These are phyloP conservation scores for Dicrurus megarhynchus DNA, from an alignment of 2,113 vertebrate species.

Conservation along the genomic window DNA sequence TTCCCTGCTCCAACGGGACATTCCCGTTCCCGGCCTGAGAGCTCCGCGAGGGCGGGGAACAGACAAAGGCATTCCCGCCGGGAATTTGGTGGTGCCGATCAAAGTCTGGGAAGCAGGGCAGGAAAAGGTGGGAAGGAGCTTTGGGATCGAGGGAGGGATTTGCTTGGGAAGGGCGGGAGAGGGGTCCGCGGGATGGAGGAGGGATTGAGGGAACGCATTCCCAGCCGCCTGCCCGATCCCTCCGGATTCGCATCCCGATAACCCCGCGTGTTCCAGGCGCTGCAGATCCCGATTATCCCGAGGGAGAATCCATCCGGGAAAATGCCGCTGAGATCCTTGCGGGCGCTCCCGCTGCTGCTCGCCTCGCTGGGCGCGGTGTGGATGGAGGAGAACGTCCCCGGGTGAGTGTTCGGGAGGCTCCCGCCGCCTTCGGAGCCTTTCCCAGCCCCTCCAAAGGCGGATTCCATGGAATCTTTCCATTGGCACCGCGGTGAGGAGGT, in stretches of 20 bases:
- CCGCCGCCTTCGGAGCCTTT: background rate
- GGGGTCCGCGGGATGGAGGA: too few relatives aligned
- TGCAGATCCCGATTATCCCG: background rate
- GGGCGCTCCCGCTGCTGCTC: conserved; percentile 49
- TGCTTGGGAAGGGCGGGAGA: background rate
- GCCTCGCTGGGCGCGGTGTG: conserved; percentile 50
- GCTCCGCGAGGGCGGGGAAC: background rate
- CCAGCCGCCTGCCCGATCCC: background rate
- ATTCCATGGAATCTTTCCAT: background rate
- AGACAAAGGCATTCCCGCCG: background rate
- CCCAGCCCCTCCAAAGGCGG: background rate
- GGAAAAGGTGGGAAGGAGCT: background rate
- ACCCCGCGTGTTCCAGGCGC: background rate
- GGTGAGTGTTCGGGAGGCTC: conserved; percentile 9
- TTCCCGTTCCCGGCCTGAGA: background rate
- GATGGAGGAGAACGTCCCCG: conserved; percentile 10
- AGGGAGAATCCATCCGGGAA: background rate
- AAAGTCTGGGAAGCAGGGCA: background rate
- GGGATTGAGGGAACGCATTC: background rate
- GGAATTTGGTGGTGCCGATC: background rate
- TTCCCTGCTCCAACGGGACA: background rate
- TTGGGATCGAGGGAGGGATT: background rate
- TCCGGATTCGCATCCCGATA: background rate
- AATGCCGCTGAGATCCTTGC: conserved; percentile 4
- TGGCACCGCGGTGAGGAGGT: background rate